Evolutionary conservation across 2,113 vertebrate genomes (phyloP), one percentile per base, ranked within the genome.

Genomic region (Lagopus muta): DNA sequence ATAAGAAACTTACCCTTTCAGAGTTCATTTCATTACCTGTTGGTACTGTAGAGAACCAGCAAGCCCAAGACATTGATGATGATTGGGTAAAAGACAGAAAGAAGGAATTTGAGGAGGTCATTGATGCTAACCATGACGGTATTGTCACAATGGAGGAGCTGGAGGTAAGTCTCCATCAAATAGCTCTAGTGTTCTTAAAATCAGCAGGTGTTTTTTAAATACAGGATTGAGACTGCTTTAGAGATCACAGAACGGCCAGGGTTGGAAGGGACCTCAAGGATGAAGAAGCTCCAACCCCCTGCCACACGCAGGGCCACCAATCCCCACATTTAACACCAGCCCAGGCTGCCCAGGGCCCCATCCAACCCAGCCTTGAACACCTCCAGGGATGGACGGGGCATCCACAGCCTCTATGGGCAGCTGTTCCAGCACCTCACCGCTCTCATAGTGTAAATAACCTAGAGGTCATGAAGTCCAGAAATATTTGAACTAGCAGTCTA

Each of bases 41-140:
- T 90, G 99, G 99, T 54, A 99, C 99, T 0, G 99, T 99, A 55
- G 99, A 99, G 97, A 99, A 99, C 94, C 99, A 99, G 95, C 98
- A 99, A 81, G 99, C 98, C 1, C 99, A 99, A 94, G 99, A 99
- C 81, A 98, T 99, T 1, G 99, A 99, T 1, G 99, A 99, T 8
- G 98, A 98, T 84, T 99, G 99, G 99, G 99, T 99, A 3, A 96
- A 96, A 40, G 99, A 99, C 93, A 94, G 99, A 71, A 99, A 96
- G 95, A 99, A 98, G 89, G 99, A 99, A 64, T 99, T 99, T 62
- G 98, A 99, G 95, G 98, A 99, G 0, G 98, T 99, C 54, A 99
- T 99, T 2, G 99, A 99, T 5, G 93, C 98, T 2, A 96, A 99
- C 88, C 98, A 67, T 0, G 97, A 99, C 0, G 98, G 98, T 3